Conservation (phyloP, 1,140 invertebrate species). For the Callitettix versicolor region DNA sequence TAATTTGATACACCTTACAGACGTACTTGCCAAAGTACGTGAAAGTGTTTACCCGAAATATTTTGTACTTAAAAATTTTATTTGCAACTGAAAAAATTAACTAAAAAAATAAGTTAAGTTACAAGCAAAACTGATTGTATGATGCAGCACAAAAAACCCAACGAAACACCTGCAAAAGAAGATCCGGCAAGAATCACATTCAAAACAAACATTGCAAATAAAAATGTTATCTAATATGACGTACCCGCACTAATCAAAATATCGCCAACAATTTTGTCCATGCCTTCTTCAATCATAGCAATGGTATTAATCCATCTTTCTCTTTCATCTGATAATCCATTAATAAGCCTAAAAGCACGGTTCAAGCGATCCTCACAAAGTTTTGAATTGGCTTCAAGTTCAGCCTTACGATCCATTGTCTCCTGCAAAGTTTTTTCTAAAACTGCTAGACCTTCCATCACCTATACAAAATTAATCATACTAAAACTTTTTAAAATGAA, state of each 20-base stretch:
- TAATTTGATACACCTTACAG: too few relatives aligned
- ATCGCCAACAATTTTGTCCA: constrained; percentile 53
- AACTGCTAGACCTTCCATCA: constrained; percentile 47
- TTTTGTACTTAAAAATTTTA: too few relatives aligned
- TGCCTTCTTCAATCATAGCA: constrained; percentile 42
- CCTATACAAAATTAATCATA: constrained; percentile 8
- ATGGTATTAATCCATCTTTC: constrained; percentile 56
- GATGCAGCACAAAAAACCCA: too few relatives aligned
- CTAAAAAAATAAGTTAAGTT: too few relatives aligned
- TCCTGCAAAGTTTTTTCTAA: constrained; percentile 50
- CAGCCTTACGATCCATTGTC: constrained; percentile 47
- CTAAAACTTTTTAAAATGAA: too few relatives aligned
- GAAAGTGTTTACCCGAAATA: too few relatives aligned
- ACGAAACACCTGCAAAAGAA: too few relatives aligned
- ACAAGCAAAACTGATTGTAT: too few relatives aligned
- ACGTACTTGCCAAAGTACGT: too few relatives aligned
- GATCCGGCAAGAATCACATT: too few relatives aligned
- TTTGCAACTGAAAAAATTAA: too few relatives aligned
- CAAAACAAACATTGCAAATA: too few relatives aligned
- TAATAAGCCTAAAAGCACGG: constrained; percentile 59
- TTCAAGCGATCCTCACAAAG: constrained; percentile 65
- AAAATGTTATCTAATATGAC: not conserved
- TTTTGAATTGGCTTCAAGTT: constrained; percentile 64
- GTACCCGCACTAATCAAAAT: constrained; percentile 40
- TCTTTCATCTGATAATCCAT: constrained; percentile 42